Conservation (phyloP, 2,113 vertebrate genomes). For the Onychostoma macrolepis region DNA sequence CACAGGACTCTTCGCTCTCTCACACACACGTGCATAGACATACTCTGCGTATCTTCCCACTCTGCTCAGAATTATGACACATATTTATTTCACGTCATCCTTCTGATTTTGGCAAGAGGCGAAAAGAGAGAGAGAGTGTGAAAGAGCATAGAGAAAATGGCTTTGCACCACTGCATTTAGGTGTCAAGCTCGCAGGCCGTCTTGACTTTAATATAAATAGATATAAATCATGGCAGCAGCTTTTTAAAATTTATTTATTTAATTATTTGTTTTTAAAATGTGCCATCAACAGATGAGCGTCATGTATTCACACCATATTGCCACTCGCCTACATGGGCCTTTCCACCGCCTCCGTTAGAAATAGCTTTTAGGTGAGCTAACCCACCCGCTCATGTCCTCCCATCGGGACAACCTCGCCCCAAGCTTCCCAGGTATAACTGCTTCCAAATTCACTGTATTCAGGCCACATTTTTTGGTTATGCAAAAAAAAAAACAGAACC, state of each 20-base stretch:
- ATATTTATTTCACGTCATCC: conserved; percentile 80
- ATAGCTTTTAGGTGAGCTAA: conserved; percentile 77
- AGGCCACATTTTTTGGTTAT: background rate
- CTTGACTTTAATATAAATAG: conserved; percentile 84
- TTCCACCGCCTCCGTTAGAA: conserved; percentile 71
- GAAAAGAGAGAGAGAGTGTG: conserved; percentile 42
- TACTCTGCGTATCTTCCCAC: conserved; percentile 74
- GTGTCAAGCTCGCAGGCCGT: conserved; percentile 77
- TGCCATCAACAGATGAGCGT: conserved; percentile 77
- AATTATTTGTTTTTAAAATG: conserved; percentile 62
- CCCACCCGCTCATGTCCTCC: conserved; percentile 46
- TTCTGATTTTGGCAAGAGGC: conserved; percentile 75
- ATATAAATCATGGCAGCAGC: conserved; percentile 82
- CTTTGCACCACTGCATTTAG: conserved; percentile 77
- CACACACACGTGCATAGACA: conserved; percentile 53
- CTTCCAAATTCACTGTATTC: background rate
- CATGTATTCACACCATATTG: conserved; percentile 80
- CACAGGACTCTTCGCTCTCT: conserved; percentile 36
- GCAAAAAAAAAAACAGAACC: background rate
- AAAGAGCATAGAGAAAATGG: conserved; percentile 52
- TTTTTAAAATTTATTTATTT: conserved; percentile 56
- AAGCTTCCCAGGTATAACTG: background rate
- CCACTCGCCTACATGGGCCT: conserved; percentile 65
- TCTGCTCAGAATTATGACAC: conserved; percentile 73
- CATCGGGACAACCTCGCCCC: background rate